Conservation (phyloP, 1,140 invertebrate genomes). For the Physella acuta region DNA sequence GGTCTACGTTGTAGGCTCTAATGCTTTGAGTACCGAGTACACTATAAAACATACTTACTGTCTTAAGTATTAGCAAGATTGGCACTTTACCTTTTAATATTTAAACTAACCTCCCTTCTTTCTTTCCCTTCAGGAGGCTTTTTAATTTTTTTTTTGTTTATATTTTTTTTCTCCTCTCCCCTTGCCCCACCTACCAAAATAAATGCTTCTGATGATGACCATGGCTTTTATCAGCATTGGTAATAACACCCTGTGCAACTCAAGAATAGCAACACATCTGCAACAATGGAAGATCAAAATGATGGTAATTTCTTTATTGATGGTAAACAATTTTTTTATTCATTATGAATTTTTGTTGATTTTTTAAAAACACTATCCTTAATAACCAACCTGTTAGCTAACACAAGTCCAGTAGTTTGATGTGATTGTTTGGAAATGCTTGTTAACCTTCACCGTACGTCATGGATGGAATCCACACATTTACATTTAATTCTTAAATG, state of each 20-base stretch:
- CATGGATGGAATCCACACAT: no score
- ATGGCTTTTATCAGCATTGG: neutral
- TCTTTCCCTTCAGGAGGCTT: conserved; percentile 26
- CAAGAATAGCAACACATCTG: no score
- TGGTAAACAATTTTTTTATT: conserved; percentile 7
- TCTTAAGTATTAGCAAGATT: neutral
- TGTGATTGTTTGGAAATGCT: no score
- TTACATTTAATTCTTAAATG: no score
- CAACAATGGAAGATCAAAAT: conserved; percentile 19
- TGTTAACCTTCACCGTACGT: no score
- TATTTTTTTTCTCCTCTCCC: neutral
- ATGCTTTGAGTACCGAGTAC: no score
- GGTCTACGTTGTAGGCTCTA: neutral
- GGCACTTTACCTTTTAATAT: neutral
- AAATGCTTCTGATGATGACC: neutral
- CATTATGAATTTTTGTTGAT: neutral
- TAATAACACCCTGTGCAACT: no score
- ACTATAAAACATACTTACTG: no score
- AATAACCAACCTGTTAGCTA: no score
- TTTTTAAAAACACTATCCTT: no score
- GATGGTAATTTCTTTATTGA: conserved; percentile 18
- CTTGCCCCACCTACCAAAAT: neutral
- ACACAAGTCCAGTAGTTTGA: no score
- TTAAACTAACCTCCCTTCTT: conserved; percentile 5
- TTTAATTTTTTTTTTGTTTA: conserved; percentile 20